Base-by-base conservation (phyloP, 2,113 vertebrate genomes). In the Formicarius rufipectus region DNA sequence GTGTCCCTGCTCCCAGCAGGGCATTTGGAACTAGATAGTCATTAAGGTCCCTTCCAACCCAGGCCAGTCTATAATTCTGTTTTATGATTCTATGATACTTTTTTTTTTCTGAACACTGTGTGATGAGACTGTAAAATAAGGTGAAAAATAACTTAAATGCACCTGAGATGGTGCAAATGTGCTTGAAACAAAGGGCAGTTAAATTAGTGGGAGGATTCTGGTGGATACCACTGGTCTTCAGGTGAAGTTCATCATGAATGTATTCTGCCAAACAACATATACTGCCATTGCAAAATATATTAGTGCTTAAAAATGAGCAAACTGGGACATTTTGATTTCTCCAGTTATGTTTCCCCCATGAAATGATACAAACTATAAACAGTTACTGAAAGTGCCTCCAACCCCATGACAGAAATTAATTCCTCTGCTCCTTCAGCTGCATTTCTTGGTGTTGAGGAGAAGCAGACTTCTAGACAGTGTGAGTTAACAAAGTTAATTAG, bases 1-100 rank as follows among this genome's bases (percentile, higher is more conserved):
- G 7, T 53, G 53, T 21, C n/a, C 45, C 3, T 5, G 69, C 7
- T 27, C 59, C 37, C 0, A 0, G 22, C 77, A 39, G 44, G 52
- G 33, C 20, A 14, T 39, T 81, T 68, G 47, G 62, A 69, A 47
- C n/a, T 15, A 6, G n/a, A 6, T n/a, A 24, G 28, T 69, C 20
- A 55, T 40, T 31, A 31, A 12, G n/a, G 17, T 40, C 17, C 6
- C 7, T 62, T 76, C 40, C 63, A 62, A 55, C 21, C 30, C 23
- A 69, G n/a, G 21, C n/a, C n/a, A 35, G 31, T 31, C n/a, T 40
- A 27, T 23, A 21, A 27, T 35, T 35, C 23, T 40, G 2, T 40
- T 68, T 16, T 24, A 45, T 60, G 37, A 53, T 30, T n/a, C 24
- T 24, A 0, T 40, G n/a, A 71, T 67, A 5, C 8, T 7, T 89